These are phyloP conservation scores for Columba guinea DNA, from an alignment of 2,797 vertebrate genomes.

Conservation along the genomic window DNA sequence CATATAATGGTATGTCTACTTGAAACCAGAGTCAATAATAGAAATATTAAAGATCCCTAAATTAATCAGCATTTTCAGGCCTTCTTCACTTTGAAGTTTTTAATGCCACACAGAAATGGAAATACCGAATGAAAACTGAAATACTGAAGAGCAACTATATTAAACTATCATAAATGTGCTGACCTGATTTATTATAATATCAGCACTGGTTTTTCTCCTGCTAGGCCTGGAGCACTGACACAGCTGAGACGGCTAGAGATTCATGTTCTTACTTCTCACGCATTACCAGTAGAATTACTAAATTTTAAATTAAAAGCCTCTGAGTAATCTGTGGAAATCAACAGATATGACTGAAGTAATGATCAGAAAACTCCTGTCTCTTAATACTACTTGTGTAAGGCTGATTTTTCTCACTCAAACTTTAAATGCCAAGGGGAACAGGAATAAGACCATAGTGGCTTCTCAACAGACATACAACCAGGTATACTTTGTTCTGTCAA, in stretches of 20 bases:
- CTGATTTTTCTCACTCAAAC: not conserved
- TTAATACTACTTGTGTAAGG: not conserved
- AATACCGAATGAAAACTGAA: not conserved
- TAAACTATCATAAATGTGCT: not conserved
- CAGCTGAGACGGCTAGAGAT: not conserved
- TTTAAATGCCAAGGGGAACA: not conserved
- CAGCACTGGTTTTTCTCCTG: not conserved
- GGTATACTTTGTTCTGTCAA: not conserved
- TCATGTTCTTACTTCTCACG: not conserved
- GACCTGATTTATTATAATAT: not conserved
- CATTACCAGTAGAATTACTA: not conserved
- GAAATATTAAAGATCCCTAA: not conserved
- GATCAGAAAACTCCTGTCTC: not conserved
- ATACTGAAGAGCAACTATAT: not conserved
- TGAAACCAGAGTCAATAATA: not conserved
- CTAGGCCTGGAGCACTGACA: not conserved
- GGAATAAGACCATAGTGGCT: not conserved
- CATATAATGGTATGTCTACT: not conserved
- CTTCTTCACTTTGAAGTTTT: not conserved
- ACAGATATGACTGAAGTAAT: not conserved
- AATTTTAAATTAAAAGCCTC: not conserved
- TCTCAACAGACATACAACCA: not conserved
- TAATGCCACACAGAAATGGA: not conserved
- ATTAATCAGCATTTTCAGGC: not conserved
- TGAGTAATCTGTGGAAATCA: not conserved